A percentile compares a stretch with the other conserved stretches of the same genome.
phyloP scores from a whole-genome alignment of 2,888 invertebrate species.

The Leucophenga maculata region DNA sequence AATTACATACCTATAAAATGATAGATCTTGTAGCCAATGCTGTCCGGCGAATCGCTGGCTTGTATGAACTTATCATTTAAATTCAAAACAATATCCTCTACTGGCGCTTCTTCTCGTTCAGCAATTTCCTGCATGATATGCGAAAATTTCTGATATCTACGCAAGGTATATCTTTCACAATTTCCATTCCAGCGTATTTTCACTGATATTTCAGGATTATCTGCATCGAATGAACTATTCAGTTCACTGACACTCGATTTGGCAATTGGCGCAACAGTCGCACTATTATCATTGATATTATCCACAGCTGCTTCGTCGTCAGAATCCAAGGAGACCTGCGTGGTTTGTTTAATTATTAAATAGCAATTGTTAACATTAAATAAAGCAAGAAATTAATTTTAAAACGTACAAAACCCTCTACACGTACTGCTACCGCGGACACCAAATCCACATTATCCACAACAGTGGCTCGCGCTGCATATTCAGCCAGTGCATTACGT shows the following conservation, averaged over 20 bases:
- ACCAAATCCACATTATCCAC: slow-evolving; percentile 59
- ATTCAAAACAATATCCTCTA: slow-evolving; percentile 56
- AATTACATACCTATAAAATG: slow-evolving; percentile 59
- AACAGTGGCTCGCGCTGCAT: slow-evolving; percentile 50
- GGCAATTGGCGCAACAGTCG: slow-evolving; percentile 11
- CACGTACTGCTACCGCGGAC: slow-evolving; percentile 52
- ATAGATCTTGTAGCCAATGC: slow-evolving; percentile 58
- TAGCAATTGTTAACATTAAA: too few species aligned
- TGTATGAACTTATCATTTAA: slow-evolving; percentile 55
- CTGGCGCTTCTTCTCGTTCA: slow-evolving; percentile 54
- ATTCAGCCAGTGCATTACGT: slow-evolving; percentile 46
- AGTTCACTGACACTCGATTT: not conserved
- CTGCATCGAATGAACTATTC: slow-evolving; percentile 51
- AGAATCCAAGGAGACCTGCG: slow-evolving; percentile 55
- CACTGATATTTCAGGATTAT: slow-evolving; percentile 61
- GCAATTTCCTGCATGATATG: slow-evolving; percentile 60
- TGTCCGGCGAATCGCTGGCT: slow-evolving; percentile 59
- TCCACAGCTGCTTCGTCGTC: slow-evolving; percentile 43
- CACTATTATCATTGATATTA: slow-evolving; percentile 26
- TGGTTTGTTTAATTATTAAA: rapidly evolving
- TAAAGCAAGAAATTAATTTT: not conserved
- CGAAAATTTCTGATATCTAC: slow-evolving; percentile 65
- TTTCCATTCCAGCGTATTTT: slow-evolving; percentile 63
- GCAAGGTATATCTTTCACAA: slow-evolving; percentile 56
- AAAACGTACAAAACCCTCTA: slow-evolving; percentile 59